Percentiles rank a stretch among this genome's conserved stretches.
These are phyloP conservation scores for Egretta garzetta DNA, from an alignment of 2,113 vertebrate species.

Conservation along the genomic window DNA sequence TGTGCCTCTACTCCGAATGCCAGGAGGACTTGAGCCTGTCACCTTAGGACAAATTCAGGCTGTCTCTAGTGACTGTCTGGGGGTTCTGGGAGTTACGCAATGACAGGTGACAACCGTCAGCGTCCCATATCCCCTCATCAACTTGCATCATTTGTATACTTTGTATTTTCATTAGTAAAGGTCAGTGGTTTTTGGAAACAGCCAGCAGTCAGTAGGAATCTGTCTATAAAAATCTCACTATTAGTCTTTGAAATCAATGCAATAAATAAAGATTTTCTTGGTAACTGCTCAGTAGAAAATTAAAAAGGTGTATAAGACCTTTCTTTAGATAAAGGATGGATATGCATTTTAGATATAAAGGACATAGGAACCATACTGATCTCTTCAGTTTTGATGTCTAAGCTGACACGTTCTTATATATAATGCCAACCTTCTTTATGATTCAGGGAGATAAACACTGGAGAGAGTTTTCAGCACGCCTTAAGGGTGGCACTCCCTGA, in stretches of 20 bases:
- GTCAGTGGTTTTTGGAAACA: background rate
- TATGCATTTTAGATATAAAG: background rate
- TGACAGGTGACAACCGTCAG: background rate
- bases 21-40: background rate
- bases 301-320: background rate
- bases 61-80: background rate
- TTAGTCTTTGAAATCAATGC: background rate
- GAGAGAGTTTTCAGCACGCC: background rate
- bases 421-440: background rate
- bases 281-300: background rate
- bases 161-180: background rate
- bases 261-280: background rate
- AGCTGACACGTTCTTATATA: background rate
- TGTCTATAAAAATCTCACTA: background rate
- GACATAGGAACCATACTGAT: background rate
- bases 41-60: background rate
- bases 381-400: background rate
- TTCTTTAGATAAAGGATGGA: background rate
- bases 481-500: background rate
- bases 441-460: background rate
- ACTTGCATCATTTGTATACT: background rate
- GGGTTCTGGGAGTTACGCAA: background rate
- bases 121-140: background rate
- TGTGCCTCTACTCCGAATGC: background rate
- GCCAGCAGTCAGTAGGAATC: background rate